Percentiles rank a stretch among this genome's conserved stretches.
phyloP scores from a whole-genome alignment of 2,888 invertebrate genomes.

The Archaeoteleia sp. region DNA sequence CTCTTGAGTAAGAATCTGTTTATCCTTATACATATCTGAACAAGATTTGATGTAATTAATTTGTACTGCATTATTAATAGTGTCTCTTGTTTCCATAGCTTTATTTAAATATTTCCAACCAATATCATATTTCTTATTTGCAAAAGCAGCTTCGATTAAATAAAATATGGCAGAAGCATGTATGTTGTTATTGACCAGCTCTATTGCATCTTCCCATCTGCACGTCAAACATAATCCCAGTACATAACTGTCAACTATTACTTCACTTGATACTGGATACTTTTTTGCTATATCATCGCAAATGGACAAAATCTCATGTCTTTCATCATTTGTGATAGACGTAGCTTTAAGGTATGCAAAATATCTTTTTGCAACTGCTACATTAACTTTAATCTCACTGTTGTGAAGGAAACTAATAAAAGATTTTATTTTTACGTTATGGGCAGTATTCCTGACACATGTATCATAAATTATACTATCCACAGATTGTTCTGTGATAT shows the following conservation, averaged over 20 bases:
- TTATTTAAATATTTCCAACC: slow-evolving; percentile 80
- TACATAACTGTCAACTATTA: slow-evolving; percentile 79
- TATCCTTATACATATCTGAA: too few species aligned
- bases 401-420: slow-evolving; percentile 78
- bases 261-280: slow-evolving; percentile 79
- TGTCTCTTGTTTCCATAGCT: slow-evolving; percentile 69
- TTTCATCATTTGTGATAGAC: slow-evolving; percentile 75
- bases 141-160: slow-evolving; percentile 78
- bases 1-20: too few species aligned
- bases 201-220: slow-evolving; percentile 80
- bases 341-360: slow-evolving; percentile 71
- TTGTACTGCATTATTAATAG: slow-evolving; percentile 54
- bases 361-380: slow-evolving; percentile 79
- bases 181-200: slow-evolving; percentile 79
- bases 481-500: slow-evolving; percentile 74
- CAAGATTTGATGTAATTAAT: slow-evolving; percentile 45
- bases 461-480: slow-evolving; percentile 79
- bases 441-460: slow-evolving; percentile 75
- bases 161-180: slow-evolving; percentile 74
- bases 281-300: slow-evolving; percentile 76
- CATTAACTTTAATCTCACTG: slow-evolving; percentile 76
- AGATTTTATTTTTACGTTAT: slow-evolving; percentile 75
- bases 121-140: slow-evolving; percentile 76
- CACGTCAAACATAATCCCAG: slow-evolving; percentile 80
- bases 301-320: slow-evolving; percentile 77